A percentile compares a stretch with the other conserved stretches of the same genome.
Conservation (phyloP, 2,797 vertebrate species). For the Chrysocyon brachyurus region DNA sequence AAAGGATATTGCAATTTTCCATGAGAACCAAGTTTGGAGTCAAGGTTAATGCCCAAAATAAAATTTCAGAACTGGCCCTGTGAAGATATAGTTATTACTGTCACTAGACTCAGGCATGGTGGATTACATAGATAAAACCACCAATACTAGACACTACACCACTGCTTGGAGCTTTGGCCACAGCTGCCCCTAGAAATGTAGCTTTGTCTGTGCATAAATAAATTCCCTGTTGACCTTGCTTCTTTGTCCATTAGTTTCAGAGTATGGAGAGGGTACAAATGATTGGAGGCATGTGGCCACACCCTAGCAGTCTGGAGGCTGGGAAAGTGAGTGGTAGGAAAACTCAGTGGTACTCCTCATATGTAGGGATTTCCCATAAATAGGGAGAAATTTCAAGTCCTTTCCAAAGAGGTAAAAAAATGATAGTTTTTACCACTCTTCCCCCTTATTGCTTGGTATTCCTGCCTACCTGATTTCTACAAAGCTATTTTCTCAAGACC, state of each 20-base stretch:
- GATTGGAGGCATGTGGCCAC: background rate
- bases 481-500: conserved; percentile 23
- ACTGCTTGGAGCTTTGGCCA: background rate
- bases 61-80: background rate
- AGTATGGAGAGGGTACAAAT: conserved; percentile 29
- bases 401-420: conserved; percentile 29
- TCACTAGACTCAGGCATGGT: background rate
- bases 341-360: background rate
- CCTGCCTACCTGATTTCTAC: conserved; percentile 4
- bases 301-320: background rate
- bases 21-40: conserved; percentile 1
- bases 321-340: background rate
- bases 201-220: background rate
- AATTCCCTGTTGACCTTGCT: background rate
- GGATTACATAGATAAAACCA: background rate
- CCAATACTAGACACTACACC: background rate
- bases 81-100: background rate
- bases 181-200: background rate
- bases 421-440: background rate
- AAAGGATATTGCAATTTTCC: conserved; percentile 11
- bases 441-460: background rate
- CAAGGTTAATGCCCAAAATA: conserved; percentile 1
- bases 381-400: background rate
- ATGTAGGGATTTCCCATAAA: background rate
- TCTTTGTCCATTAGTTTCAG: conserved; percentile 38